Base-by-base conservation (phyloP, 2,113 vertebrate genomes). In the Scalopus aquaticus region DNA sequence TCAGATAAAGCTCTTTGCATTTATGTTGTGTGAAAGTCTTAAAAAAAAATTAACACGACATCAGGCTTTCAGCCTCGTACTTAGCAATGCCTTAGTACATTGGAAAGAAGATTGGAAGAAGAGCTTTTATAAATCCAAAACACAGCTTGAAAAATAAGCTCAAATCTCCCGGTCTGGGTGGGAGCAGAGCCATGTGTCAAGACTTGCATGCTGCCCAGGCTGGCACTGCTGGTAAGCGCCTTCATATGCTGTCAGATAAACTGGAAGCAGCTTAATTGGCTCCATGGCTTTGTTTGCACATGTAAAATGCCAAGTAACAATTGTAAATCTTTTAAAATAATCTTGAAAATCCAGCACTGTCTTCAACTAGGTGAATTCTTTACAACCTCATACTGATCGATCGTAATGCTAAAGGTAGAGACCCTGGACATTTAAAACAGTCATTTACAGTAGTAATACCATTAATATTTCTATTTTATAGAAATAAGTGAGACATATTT, bases 11-110 rank as follows among this genome's bases (percentile, higher is more conserved):
- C 51, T 56, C 19, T 0, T 85, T 46, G 54, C 81, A 64, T 96
- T 96, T 93, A 51, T 87, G 74, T 96, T 94, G 62, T 32, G 65
- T 32, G 76, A 89, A 81, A 62, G 1, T 46, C 76, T 62, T 95
- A 60, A 17, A 30, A 32, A 60, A 17, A 30, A 32, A 24, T 79
- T 69, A 32, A 80, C 28, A 24, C 20, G 46, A 65, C 67, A 94
- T 94, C 30, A 70, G 0, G 30, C 90, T 95, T 32, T 92, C n/a
- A 67, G 90, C 32, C 49, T 24, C 77, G 51, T 78, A 1, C 51
- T 82, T 62, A 93, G 64, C 42, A 39, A 56, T 32, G 37, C 17
- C 92, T 54, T 86, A 35, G 44, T 17, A 78, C 32, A 74, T 9
- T 9, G 28, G 72, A 58, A 20, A 37, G 51, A 49, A 51, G 49